Conservation (phyloP, 2,797 vertebrate genomes). For the Muscicapa striata region DNA sequence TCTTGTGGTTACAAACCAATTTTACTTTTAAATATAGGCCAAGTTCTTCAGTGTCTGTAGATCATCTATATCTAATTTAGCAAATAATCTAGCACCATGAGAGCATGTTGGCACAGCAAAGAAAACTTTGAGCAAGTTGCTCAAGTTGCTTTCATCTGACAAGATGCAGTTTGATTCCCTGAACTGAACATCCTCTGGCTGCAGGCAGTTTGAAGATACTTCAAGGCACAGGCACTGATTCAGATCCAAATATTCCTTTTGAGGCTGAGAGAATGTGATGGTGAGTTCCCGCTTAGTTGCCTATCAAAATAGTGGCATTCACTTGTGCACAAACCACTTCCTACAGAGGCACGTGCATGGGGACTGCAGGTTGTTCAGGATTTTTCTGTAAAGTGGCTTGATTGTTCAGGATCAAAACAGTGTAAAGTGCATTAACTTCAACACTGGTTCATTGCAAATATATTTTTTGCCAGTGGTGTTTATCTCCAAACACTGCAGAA, state of each 20-base stretch:
- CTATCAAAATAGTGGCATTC: background rate
- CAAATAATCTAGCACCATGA: background rate
- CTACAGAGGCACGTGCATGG: background rate
- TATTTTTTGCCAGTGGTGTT: background rate
- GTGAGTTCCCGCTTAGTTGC: background rate
- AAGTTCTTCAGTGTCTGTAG: background rate
- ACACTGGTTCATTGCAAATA: background rate
- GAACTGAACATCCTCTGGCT: background rate
- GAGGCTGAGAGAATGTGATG: background rate
- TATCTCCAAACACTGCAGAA: background rate
- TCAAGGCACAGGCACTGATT: background rate
- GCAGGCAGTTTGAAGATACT: background rate
- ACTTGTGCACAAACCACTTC: background rate
- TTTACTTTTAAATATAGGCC: background rate
- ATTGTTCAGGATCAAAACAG: background rate
- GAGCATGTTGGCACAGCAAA: background rate
- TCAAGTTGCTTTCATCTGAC: background rate
- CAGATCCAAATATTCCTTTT: background rate
- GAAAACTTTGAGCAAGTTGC: background rate
- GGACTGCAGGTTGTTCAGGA: background rate
- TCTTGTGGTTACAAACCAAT: background rate
- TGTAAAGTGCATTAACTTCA: background rate
- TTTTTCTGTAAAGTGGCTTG: background rate
- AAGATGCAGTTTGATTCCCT: background rate
- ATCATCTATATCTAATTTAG: background rate